These are phyloP conservation scores for Gymnothorax reevesii DNA, from an alignment of 2,797 vertebrate species.

Conservation along the genomic window DNA sequence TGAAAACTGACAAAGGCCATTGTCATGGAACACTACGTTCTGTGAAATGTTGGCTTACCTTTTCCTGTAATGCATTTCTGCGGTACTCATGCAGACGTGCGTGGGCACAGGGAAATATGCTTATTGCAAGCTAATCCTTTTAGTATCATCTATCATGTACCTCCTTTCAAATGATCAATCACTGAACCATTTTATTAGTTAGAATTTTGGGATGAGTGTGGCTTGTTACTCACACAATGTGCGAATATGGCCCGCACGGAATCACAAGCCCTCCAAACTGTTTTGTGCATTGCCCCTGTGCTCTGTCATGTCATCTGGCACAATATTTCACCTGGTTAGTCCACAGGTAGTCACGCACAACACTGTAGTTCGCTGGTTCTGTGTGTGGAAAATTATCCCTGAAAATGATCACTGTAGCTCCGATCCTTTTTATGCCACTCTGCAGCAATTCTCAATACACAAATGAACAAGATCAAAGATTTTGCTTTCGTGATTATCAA, in stretches of 20 bases:
- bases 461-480: constrained; percentile 14
- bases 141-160: background rate
- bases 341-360: too few relatives aligned
- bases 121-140: background rate
- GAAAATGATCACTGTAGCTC: background rate
- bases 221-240: background rate
- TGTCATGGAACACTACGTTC: background rate
- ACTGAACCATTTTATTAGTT: background rate
- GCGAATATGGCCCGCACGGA: background rate
- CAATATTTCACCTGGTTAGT: background rate
- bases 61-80: background rate
- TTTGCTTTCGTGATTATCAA: constrained; percentile 8
- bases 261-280: background rate
- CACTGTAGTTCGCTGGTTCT: background rate
- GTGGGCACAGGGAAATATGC: background rate
- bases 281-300: background rate
- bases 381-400: background rate
- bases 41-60: background rate
- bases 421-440: background rate
- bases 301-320: background rate
- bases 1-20: background rate
- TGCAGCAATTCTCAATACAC: background rate
- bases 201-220: too few relatives aligned
- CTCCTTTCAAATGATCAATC: background rate
- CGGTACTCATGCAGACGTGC: background rate